Base-by-base conservation (phyloP, 2,797 vertebrate genomes). In the Lates japonicus region DNA sequence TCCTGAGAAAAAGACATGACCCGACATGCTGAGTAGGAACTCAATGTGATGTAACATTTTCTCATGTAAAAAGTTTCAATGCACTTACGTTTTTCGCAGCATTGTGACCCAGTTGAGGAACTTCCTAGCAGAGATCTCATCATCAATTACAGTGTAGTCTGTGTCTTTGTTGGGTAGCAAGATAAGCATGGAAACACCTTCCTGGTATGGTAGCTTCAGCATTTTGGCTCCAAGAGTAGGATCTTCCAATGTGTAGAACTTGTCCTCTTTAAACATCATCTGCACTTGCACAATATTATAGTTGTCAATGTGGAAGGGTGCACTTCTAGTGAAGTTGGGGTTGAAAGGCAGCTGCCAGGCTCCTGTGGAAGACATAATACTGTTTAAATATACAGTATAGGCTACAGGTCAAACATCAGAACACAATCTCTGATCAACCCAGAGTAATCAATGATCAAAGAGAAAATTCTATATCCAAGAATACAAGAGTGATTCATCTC, bases 101-200 rank as follows among this genome's bases (percentile, higher is more conserved):
- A 84, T 87, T 83, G 80, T 92, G 76, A 97, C 93, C 98, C 97
- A 99, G 11, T 42, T 83, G 49, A 93, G 92, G 80, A 99, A 95
- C 85, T 89, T 94, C 1, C 95, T 75, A 11, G 93, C 89, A 59
- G 79, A 96, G 90, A 99, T 93, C 78, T 95, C 95, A 39, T 98
- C 97, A 88, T 99, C 98, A 31, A 98, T 92, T 1, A 88, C 76
- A 14, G 95, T 96, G 78, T 97, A 96, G 87, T 98, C 97, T 14
- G 88, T 88, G 1, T 74, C 88, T 61, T 89, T 93, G 78, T 96
- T 94, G 19, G 96, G 96, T 11, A 98, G 95, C 70, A 95, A 86
- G 84, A 99, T 92, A 12, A 99, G 94, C 97, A 98, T 97, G 83
- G 97, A 93, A 52, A 96, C 93, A 3, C 95, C 96, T 4, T 95